phyloP scores from a whole-genome alignment of 2,113 vertebrate genomes.

The Marmota monax region DNA sequence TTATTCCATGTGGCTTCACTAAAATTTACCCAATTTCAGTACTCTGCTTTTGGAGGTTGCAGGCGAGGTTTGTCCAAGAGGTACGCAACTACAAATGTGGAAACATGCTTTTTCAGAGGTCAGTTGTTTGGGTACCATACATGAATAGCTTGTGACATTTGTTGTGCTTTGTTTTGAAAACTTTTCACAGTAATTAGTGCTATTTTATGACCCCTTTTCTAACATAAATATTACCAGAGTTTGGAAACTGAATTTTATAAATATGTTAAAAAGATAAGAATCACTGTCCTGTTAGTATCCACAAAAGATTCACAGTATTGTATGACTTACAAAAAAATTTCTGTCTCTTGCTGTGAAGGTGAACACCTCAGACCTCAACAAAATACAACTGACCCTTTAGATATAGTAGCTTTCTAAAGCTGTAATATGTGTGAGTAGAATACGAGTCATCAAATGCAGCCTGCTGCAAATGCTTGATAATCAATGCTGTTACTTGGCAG shows the following conservation, averaged over 20 bases:
- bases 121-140: neutral
- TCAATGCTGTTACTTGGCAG: neutral
- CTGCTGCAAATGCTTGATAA: neutral
- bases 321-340: neutral
- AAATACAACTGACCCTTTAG: neutral
- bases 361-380: conserved; percentile 10
- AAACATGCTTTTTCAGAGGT: neutral
- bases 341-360: neutral
- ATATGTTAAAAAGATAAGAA: neutral
- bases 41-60: neutral
- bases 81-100: neutral
- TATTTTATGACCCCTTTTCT: conserved; percentile 21
- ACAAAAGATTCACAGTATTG: neutral
- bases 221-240: neutral
- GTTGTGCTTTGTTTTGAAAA: neutral
- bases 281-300: neutral
- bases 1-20: neutral
- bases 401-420: neutral
- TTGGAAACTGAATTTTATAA: conserved; percentile 31
- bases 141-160: neutral
- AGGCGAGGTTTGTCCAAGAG: neutral
- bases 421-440: neutral
- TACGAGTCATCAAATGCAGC: neutral
- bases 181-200: neutral
- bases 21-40: neutral